phyloP scores from a whole-genome alignment of 1,140 invertebrate species.

The Panulirus ornatus region DNA sequence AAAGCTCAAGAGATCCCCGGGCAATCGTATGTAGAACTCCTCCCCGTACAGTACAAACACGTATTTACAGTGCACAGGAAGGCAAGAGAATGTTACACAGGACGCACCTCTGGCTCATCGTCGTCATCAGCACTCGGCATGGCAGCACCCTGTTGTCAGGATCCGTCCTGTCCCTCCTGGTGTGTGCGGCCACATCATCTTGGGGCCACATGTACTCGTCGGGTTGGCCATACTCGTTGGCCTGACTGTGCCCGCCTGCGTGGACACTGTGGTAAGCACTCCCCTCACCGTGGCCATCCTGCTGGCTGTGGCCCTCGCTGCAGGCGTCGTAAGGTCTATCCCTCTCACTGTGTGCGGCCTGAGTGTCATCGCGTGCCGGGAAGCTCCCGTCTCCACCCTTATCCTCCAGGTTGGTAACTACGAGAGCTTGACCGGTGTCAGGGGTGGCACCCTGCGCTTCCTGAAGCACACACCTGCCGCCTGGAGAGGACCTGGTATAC shows the following conservation, averaged over 20 bases:
- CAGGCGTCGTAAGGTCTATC: background rate
- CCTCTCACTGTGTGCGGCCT: background rate
- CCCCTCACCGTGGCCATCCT: background rate
- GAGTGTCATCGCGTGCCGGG: background rate
- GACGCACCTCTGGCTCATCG: background rate
- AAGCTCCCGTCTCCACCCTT: background rate
- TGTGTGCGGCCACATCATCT: background rate
- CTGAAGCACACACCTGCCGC: background rate
- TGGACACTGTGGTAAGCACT: no score
- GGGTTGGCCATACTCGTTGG: background rate
- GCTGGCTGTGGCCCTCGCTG: no score
- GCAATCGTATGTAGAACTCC: no score
- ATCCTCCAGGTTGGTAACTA: conserved; percentile 11
- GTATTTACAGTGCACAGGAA: background rate
- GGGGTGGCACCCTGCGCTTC: background rate
- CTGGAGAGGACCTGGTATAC: background rate
- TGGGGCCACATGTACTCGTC: background rate
- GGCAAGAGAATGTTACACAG: background rate
- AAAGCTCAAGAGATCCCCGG: no score
- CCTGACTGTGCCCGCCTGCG: no score
- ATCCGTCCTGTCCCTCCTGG: background rate
- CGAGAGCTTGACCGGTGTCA: background rate
- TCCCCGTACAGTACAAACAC: background rate
- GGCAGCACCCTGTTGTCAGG: background rate
- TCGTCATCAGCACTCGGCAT: background rate